Evolutionary conservation across 2,888 invertebrate genomes (phyloP).

Genomic region (Platycheirus albimanus): DNA sequence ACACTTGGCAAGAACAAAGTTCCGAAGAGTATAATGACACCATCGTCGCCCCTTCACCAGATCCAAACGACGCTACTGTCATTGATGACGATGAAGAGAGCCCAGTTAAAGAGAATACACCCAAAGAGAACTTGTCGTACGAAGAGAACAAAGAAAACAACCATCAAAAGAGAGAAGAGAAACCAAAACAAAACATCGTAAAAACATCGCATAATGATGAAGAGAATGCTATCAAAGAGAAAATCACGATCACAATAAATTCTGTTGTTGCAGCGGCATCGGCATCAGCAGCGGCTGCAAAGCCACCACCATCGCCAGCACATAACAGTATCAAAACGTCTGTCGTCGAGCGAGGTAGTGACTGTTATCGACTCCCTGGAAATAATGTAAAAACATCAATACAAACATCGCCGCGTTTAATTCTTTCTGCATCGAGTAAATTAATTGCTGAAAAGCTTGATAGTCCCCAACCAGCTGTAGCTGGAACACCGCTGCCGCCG

Average conservation of each 20-base stretch:
- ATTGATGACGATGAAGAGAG: slow-evolving; percentile 68
- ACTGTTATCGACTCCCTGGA: slow-evolving; percentile 36
- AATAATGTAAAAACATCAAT: slow-evolving; percentile 25
- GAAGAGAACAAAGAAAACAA: background rate
- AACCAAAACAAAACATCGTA: slow-evolving; percentile 74
- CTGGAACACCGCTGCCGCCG: background rate
- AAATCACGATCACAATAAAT: slow-evolving; percentile 61
- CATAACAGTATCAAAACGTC: slow-evolving; percentile 50
- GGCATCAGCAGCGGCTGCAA: slow-evolving; percentile 20
- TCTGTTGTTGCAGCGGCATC: too few relatives aligned
- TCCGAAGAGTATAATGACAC: slow-evolving; percentile 81
- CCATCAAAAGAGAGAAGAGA: slow-evolving; percentile 26
- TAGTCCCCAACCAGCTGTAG: slow-evolving; percentile 47
- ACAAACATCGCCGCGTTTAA: slow-evolving; percentile 51
- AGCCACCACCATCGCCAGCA: slow-evolving; percentile 7
- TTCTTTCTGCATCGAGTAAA: slow-evolving; percentile 50
- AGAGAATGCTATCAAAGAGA: slow-evolving; percentile 50
- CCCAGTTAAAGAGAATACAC: slow-evolving; percentile 24
- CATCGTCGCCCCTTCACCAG: slow-evolving; percentile 29
- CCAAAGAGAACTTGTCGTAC: slow-evolving; percentile 16
- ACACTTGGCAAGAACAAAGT: slow-evolving; percentile 89
- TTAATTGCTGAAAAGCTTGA: slow-evolving; percentile 50
- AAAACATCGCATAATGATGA: slow-evolving; percentile 15
- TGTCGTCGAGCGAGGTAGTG: slow-evolving; percentile 64
- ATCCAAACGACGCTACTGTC: slow-evolving; percentile 78